Percentiles rank a stretch among this genome's conserved stretches.
These are phyloP conservation scores for Rhyacophila brunnea DNA, from an alignment of 1,140 invertebrate genomes.

Conservation along the genomic window DNA sequence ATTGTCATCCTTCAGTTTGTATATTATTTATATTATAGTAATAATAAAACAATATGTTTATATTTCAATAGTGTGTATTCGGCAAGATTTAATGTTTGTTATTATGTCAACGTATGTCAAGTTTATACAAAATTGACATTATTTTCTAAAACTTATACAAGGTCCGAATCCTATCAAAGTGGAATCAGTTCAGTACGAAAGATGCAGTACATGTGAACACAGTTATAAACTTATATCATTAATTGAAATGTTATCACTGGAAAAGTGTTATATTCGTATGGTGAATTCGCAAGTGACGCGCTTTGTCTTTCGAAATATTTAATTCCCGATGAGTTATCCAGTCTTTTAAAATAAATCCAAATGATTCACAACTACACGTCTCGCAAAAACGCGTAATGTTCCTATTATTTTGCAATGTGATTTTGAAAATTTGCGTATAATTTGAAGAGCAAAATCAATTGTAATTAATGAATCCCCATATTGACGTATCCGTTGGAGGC, in stretches of 20 bases:
- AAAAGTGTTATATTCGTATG: slow-evolving; percentile 1
- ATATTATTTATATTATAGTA: slow-evolving; percentile 18
- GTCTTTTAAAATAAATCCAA: too few relatives aligned
- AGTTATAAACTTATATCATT: slow-evolving; percentile 20
- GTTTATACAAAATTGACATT: slow-evolving; percentile 18
- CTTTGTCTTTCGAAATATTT: too few relatives aligned
- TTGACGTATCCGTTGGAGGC: too few relatives aligned
- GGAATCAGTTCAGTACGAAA: slow-evolving; percentile 15
- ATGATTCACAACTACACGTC: too few relatives aligned
- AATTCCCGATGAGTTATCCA: too few relatives aligned
- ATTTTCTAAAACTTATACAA: slow-evolving; percentile 21
- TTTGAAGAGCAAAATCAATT: too few relatives aligned
- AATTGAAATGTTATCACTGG: slow-evolving; percentile 16
- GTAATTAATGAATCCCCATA: too few relatives aligned
- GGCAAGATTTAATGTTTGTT: not conserved
- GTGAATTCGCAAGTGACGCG: too few relatives aligned
- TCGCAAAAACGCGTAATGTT: too few relatives aligned
- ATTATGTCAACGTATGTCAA: slow-evolving; percentile 1
- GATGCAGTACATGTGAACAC: slow-evolving; percentile 23
- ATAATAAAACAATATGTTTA: slow-evolving; percentile 7
- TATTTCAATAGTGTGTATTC: not conserved
- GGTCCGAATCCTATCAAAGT: slow-evolving; percentile 15
- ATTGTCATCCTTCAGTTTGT: slow-evolving; percentile 22
- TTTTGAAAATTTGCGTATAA: too few relatives aligned
- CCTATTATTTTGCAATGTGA: too few relatives aligned